A percentile compares a stretch with the other conserved stretches of the same genome.
phyloP scores from a whole-genome alignment of 1,140 invertebrate genomes.

The Brachionus paranguensis region DNA sequence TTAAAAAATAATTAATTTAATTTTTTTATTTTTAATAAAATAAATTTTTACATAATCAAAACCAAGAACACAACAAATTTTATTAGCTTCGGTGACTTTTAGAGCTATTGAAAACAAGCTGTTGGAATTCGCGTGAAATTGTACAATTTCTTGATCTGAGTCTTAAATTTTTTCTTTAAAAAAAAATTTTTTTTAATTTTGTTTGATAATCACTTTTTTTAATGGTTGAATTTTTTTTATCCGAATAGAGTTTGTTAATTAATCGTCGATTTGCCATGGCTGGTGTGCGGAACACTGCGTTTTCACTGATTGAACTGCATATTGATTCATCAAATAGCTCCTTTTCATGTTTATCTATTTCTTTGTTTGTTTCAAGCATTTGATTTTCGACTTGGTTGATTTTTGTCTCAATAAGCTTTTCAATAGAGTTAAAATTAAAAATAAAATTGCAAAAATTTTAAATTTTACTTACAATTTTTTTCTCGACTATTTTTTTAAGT shows the following conservation, averaged over 20 bases:
- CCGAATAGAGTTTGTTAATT: slow-evolving; percentile 9
- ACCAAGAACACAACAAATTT: background rate
- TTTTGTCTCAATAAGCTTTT: background rate
- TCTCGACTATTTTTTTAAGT: slow-evolving; percentile 35
- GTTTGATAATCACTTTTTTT: background rate
- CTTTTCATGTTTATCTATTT: slow-evolving; percentile 33
- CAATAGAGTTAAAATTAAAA: background rate
- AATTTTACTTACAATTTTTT: slow-evolving; percentile 5
- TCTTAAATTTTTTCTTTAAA: background rate
- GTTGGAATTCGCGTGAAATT: slow-evolving; percentile 34
- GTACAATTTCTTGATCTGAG: background rate
- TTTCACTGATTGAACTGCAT: background rate
- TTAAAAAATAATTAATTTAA: background rate
- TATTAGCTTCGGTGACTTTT: slow-evolving; percentile 19
- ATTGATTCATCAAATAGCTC: slow-evolving; percentile 21
- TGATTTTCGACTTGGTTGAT: background rate
- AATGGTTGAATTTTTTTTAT: slow-evolving; percentile 23
- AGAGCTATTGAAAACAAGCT: slow-evolving; percentile 23
- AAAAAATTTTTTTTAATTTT: background rate
- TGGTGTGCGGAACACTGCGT: background rate
- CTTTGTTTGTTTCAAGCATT: slow-evolving; percentile 8
- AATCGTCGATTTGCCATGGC: background rate
- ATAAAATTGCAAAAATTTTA: background rate
- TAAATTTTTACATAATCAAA: slow-evolving; percentile 8
- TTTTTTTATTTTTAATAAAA: background rate